These are phyloP conservation scores for Drosophila ogumai DNA, from an alignment of 1,140 invertebrate species.

Conservation along the genomic window DNA sequence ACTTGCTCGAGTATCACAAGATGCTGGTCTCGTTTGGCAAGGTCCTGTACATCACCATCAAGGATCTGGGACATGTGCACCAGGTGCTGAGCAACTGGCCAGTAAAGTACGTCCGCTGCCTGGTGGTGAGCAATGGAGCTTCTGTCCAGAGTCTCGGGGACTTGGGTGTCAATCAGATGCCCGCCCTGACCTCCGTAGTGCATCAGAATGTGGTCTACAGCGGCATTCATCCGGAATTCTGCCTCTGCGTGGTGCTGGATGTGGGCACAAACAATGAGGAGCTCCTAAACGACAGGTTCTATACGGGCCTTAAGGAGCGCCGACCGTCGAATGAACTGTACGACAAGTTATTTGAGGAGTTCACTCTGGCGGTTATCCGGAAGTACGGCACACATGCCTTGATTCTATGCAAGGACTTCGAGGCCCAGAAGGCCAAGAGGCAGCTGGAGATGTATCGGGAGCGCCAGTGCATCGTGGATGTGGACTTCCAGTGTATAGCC, in stretches of 20 bases:
- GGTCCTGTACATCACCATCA: slow-evolving; percentile 98
- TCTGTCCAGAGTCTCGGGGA: slow-evolving; percentile 97
- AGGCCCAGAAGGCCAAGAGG: slow-evolving; percentile 95
- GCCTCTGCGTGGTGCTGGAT: slow-evolving; percentile 95
- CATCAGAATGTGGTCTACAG: slow-evolving; percentile 96
- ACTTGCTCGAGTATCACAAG: slow-evolving; percentile 87
- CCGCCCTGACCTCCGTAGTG: slow-evolving; percentile 96
- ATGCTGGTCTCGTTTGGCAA: slow-evolving; percentile 60
- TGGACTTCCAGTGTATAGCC: slow-evolving; percentile 97
- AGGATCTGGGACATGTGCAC: slow-evolving; percentile 96
- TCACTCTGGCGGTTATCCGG: slow-evolving; percentile 87
- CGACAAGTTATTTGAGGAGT: slow-evolving; percentile 97
- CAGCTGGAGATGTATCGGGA: slow-evolving; percentile 94
- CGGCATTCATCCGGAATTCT: slow-evolving; percentile 95
- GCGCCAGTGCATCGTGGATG: slow-evolving; percentile 96
- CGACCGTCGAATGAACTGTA: slow-evolving; percentile 93
- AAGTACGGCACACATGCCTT: slow-evolving; percentile 93
- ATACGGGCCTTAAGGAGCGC: slow-evolving; percentile 95
- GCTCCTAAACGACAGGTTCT: slow-evolving; percentile 94
- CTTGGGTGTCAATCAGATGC: slow-evolving; percentile 97
- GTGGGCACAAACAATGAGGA: slow-evolving; percentile 96
- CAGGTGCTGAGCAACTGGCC: slow-evolving; percentile 93
- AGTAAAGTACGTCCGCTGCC: slow-evolving; percentile 91
- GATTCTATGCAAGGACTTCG: slow-evolving; percentile 98
- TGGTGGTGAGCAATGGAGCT: slow-evolving; percentile 97